Evolutionary conservation across 2,113 vertebrate genomes (phyloP), one percentile per base, ranked within the genome.

Genomic region (Orientallactaga bullata): DNA sequence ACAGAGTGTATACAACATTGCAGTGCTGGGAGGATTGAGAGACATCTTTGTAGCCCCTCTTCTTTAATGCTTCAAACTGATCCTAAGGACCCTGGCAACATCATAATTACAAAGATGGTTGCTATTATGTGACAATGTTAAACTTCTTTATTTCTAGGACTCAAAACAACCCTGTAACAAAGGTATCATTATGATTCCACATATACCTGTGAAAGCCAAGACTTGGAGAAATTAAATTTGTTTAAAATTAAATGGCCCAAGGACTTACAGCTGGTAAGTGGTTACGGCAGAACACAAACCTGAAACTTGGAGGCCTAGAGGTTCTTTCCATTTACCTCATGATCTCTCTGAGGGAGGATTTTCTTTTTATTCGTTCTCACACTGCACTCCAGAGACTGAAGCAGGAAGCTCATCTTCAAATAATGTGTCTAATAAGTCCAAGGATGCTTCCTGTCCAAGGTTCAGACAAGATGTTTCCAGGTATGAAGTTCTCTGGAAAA

Each of bases 181-280:
- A 88, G 35, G 39, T 79, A n/a, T 63, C 72, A 28, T 60, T 78
- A 68, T 63, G 69, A 71, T 39, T 51, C 11, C 7, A n/a, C 76
- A 35, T 60, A 24, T 9, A 51, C 20, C 63, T 89, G 30, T 61
- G 39, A 82, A 92, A 94, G 30, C 2, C 85, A 72, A 91, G 60
- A 11, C 28, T 17, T 89, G 28, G 18, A 61, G 26, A 82, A 71
- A 68, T 86, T 68, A 84, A 93, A 85, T n/a, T 35, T 26, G 61
- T 26, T 83, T 78, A 55, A 90, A 90, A 71, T 90, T 85, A 71
- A 77, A 21, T 86, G 79, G 68, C n/a, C 55, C 23, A n/a, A 58
- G 65, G 30, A 73, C 69, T 20, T 37, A 35, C 2, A 94, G 28
- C 86, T 78, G 72, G 20, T 28, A 66, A 60, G n/a, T 26, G 10